Percentiles rank a stretch among this genome's conserved stretches.
Conservation (phyloP, 2,113 vertebrate species). For the Synchiropus splendidus region DNA sequence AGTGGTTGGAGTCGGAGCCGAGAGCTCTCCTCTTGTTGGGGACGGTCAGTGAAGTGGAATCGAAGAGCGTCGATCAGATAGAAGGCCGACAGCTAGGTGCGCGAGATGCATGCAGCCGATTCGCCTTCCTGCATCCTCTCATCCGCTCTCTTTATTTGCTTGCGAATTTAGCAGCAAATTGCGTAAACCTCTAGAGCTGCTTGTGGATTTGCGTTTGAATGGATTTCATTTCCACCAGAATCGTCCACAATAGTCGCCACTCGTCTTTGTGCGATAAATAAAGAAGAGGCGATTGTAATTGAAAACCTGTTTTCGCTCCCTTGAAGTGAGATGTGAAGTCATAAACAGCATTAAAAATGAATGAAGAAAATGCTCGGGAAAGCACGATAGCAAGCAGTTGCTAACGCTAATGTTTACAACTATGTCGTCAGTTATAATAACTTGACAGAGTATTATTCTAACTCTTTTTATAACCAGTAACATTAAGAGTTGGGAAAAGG, state of each 20-base stretch:
- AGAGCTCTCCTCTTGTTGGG: conserved; percentile 49
- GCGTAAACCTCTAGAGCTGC: conserved; percentile 7
- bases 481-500: too few species aligned
- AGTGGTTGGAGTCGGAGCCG: conserved; percentile 52
- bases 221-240: conserved; percentile 21
- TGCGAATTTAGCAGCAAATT: conserved; percentile 51
- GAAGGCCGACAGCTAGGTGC: conserved; percentile 31
- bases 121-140: conserved; percentile 30
- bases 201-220: conserved; percentile 28
- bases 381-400: too few species aligned
- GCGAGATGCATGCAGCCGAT: conserved; percentile 29
- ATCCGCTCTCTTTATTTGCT: conserved; percentile 45
- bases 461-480: too few species aligned
- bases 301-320: not conserved
- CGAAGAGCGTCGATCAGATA: conserved; percentile 43
- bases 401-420: too few species aligned
- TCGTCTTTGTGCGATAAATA: conserved; percentile 17
- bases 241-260: conserved; percentile 20
- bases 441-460: too few species aligned
- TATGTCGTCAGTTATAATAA: too few species aligned
- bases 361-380: too few species aligned
- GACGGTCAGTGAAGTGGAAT: conserved; percentile 50
- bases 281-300: conserved; percentile 15
- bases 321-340: too few species aligned
- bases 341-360: too few species aligned